Percentiles rank a stretch among this genome's conserved stretches.
phyloP scores from a whole-genome alignment of 23 tunicate genomes.

The Ascidia mentula region DNA sequence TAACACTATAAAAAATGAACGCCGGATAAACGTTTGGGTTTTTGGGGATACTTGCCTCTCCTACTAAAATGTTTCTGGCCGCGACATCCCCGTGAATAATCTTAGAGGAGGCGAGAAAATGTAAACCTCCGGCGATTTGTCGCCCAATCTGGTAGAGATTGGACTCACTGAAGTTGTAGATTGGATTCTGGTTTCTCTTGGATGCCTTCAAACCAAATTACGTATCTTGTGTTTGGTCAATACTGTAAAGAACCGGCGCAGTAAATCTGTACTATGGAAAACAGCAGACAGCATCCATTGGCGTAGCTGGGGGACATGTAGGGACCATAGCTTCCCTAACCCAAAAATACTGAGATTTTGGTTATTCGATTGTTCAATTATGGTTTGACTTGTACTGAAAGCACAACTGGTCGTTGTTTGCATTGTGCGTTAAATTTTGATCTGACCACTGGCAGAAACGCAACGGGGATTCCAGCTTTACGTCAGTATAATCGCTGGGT shows the following conservation, averaged over 20 bases:
- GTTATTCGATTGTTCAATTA: too few relatives aligned
- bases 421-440: not conserved
- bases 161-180: slow-evolving; percentile 42
- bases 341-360: too few relatives aligned
- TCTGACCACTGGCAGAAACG: too few relatives aligned
- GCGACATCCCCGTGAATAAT: slow-evolving; percentile 86
- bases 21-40: too few relatives aligned
- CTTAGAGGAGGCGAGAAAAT: slow-evolving; percentile 25
- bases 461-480: too few relatives aligned
- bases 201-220: slow-evolving; percentile 7
- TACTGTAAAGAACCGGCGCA: not conserved
- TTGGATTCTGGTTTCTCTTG: slow-evolving; percentile 28
- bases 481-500: too few relatives aligned
- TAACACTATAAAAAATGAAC: too few relatives aligned
- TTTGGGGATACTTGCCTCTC: slow-evolving; percentile 57
- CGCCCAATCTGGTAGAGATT: slow-evolving; percentile 43
- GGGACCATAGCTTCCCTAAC: too few relatives aligned
- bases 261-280: not conserved
- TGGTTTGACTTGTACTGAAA: too few relatives aligned
- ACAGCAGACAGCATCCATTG: not conserved
- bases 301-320: too few relatives aligned
- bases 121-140: slow-evolving; percentile 68
- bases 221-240: not conserved
- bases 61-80: slow-evolving; percentile 70
- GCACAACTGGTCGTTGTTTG: too few relatives aligned